Evolutionary conservation across 2,797 vertebrate genomes (phyloP), one percentile per base, ranked within the genome.

Genomic region (Amblyopsis hoosieri): DNA sequence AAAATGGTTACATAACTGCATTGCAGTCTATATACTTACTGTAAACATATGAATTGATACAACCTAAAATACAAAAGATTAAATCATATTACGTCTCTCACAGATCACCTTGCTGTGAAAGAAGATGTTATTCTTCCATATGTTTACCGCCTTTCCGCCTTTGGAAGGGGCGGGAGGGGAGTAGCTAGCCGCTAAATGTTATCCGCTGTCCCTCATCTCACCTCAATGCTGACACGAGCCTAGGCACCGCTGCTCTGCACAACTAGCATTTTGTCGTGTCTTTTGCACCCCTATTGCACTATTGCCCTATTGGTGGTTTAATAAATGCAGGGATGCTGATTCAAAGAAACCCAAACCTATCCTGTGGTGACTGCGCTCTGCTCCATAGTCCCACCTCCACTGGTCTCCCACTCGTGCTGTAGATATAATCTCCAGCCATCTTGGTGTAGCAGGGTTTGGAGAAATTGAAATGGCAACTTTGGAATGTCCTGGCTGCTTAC

Each of bases 401-500:
- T 75, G 76, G 86, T 89, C 78, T 85, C 91, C 94, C 90, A 86
- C 85, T 89, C 89, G 67, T 31, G 12, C 90, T 93, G 90, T 91
- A 93, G 93, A 94, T 93, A 92, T 70, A 91, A 93, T 94, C 94
- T 92, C 89, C 90, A 92, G 92, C 78, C 77, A 93, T 94, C 92
- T 93, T 82, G 81, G 90, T 89, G 87, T 94, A 93, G 91, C 82
- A 66, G 72, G 77, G 77, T 86, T 85, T 89, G 89, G 74, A 82
- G 91, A 94, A 94, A 93, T 94, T 93, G 90, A 93, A 93, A 91
- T 95, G 92, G 93, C 85, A 82, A 93, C 91, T 87, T 90, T 91
- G 95, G 94, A 97, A 96, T 97, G 94, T 95, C 94, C 92, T 93
- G 85, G 83, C 86, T 88, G 93, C 90, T 92, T 91, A 91, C 93